Conservation (phyloP, 2,797 vertebrate species). For the Melanotaenia boesemani region DNA sequence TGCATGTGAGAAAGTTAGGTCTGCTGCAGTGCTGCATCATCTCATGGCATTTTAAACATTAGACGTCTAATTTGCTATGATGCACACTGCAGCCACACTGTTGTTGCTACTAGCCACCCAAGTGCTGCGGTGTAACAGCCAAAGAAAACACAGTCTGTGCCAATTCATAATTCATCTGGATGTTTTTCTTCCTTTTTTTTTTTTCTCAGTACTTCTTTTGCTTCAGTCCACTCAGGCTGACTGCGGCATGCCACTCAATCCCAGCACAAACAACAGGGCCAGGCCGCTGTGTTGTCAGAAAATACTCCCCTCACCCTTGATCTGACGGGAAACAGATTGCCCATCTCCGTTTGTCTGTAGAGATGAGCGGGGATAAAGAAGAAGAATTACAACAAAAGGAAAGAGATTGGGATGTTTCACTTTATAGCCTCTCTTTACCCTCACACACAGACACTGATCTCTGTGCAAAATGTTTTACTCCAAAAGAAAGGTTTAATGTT, state of each 20-base stretch:
- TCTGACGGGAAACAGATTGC: slow-evolving; percentile 55
- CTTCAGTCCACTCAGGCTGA: slow-evolving; percentile 54
- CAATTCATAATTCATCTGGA: slow-evolving; percentile 78
- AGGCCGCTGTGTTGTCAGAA: slow-evolving; percentile 48
- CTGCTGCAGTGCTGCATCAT: slow-evolving; percentile 39
- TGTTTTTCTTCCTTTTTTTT: slow-evolving; percentile 44
- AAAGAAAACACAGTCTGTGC: slow-evolving; percentile 59
- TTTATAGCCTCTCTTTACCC: slow-evolving; percentile 55
- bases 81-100: slow-evolving; percentile 45
- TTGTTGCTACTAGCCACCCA: slow-evolving; percentile 32
- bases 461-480: slow-evolving; percentile 57
- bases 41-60: slow-evolving; percentile 35
- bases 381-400: slow-evolving; percentile 51
- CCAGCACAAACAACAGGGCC: slow-evolving; percentile 62
- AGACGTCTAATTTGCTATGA: slow-evolving; percentile 42
- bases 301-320: slow-evolving; percentile 54
- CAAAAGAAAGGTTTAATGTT: slow-evolving; percentile 60
- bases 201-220: slow-evolving; percentile 71
- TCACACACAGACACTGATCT: slow-evolving; percentile 60
- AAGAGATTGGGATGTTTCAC: slow-evolving; percentile 59
- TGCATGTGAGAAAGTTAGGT: slow-evolving; percentile 11
- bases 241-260: slow-evolving; percentile 61
- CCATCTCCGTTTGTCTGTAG: slow-evolving; percentile 55
- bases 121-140: slow-evolving; percentile 33
- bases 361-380: slow-evolving; percentile 54